These are phyloP conservation scores for Anguilla anguilla DNA, from an alignment of 2,797 vertebrate species.

Conservation along the genomic window DNA sequence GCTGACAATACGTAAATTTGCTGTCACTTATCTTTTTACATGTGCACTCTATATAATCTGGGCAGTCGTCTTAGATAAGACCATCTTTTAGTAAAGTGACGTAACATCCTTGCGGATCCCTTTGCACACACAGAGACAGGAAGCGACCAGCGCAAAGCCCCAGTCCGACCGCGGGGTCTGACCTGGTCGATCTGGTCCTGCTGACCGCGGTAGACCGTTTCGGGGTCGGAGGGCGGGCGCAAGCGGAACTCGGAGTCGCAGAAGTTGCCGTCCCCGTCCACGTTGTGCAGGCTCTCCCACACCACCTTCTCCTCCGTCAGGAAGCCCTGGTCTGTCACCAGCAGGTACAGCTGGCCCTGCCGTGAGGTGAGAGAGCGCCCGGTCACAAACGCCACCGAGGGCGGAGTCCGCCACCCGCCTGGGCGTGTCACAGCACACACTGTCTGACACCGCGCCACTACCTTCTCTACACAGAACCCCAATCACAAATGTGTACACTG, in stretches of 20 bases:
- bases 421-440: not conserved
- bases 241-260: constrained; percentile 94
- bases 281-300: constrained; percentile 98
- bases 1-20: not conserved
- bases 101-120: not conserved
- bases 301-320: constrained; percentile 97
- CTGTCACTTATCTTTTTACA: not conserved
- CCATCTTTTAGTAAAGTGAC: not conserved
- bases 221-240: constrained; percentile 93
- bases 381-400: constrained; percentile 30
- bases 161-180: constrained; percentile 36
- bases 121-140: not conserved
- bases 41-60: not conserved
- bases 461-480: too few relatives aligned
- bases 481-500: not conserved
- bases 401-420: not conserved
- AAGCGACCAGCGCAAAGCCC: not conserved
- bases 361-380: constrained; percentile 39
- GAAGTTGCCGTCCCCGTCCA: constrained; percentile 96
- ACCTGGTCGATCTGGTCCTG: constrained; percentile 99
- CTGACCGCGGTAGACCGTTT: constrained; percentile 92
- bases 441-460: not conserved
- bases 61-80: not conserved
- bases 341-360: constrained; percentile 93
- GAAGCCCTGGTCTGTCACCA: constrained; percentile 98